Evolutionary conservation across 2,113 vertebrate species (phyloP).

Genomic region (Monopterus albus): DNA sequence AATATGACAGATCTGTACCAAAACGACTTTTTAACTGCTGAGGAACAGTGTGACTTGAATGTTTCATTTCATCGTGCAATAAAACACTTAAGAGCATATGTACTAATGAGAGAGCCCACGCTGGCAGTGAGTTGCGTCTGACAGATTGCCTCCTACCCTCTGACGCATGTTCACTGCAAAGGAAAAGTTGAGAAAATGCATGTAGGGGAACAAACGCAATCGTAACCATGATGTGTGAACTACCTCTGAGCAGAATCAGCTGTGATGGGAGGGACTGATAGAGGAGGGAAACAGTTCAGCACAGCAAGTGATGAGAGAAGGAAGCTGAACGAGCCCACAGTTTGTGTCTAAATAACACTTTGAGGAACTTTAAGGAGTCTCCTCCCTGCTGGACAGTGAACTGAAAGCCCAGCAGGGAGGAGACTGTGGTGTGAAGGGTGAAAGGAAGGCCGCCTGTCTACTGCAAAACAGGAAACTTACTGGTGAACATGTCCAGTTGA

Average conservation of each 20-base stretch:
- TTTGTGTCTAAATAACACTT: background rate
- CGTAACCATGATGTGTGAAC: background rate
- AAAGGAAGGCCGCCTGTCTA: slow-evolving; percentile 4
- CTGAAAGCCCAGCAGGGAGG: slow-evolving; percentile 3
- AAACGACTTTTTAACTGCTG: background rate
- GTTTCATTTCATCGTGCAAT: slow-evolving; percentile 21
- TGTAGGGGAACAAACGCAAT: background rate
- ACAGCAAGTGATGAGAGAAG: too few species aligned
- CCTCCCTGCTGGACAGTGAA: background rate
- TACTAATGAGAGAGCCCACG: background rate
- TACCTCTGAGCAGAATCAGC: background rate
- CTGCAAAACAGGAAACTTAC: slow-evolving; percentile 43
- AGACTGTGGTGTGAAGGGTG: slow-evolving; percentile 6
- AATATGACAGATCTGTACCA: background rate
- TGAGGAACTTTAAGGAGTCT: background rate
- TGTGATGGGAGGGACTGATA: background rate
- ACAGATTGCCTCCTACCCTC: background rate
- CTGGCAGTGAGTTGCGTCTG: background rate
- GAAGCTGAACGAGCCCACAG: background rate
- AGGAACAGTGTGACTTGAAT: slow-evolving; percentile 1
- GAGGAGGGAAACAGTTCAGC: background rate
- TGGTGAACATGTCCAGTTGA: background rate
- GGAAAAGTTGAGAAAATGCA: background rate
- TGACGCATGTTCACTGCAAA: background rate
- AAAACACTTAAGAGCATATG: background rate